Percentiles rank a stretch among this genome's conserved stretches.
Evolutionary conservation across 2,113 vertebrate genomes (phyloP).

Genomic region (Equus quagga): DNA sequence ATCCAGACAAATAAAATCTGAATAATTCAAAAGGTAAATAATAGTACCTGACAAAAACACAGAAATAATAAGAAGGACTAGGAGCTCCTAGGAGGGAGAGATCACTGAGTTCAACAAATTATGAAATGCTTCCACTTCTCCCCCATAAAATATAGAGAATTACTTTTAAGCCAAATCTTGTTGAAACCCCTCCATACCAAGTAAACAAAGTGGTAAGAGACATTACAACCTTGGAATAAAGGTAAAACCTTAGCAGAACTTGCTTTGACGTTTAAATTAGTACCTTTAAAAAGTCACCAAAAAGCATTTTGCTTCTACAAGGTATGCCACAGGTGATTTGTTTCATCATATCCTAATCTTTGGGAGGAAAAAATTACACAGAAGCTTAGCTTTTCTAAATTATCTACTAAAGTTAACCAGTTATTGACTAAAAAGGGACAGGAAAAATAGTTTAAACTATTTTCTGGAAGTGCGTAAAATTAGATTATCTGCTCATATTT

Average conservation of each 20-base stretch:
- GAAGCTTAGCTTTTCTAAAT: slow-evolving; percentile 51
- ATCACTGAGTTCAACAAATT: slow-evolving; percentile 1
- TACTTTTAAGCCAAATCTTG: slow-evolving; percentile 56
- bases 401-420: slow-evolving; percentile 36
- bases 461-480: slow-evolving; percentile 67
- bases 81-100: not conserved
- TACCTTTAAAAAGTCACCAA: slow-evolving; percentile 60
- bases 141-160: slow-evolving; percentile 40
- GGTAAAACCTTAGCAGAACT: slow-evolving; percentile 54
- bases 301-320: slow-evolving; percentile 57
- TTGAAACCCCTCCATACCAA: slow-evolving; percentile 61
- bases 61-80: slow-evolving; percentile 20
- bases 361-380: not conserved
- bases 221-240: slow-evolving; percentile 65
- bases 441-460: not conserved
- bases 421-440: slow-evolving; percentile 46
- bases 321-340: slow-evolving; percentile 26
- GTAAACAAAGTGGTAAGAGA: slow-evolving; percentile 41
- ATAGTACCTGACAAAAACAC: not conserved
- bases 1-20: slow-evolving; percentile 7
- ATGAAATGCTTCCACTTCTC: not conserved
- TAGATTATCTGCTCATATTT: slow-evolving; percentile 56
- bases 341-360: slow-evolving; percentile 65
- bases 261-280: slow-evolving; percentile 76
- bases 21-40: slow-evolving; percentile 45